Evolutionary conservation across 2,113 vertebrate genomes (phyloP).

Genomic region (Pimephales promelas): DNA sequence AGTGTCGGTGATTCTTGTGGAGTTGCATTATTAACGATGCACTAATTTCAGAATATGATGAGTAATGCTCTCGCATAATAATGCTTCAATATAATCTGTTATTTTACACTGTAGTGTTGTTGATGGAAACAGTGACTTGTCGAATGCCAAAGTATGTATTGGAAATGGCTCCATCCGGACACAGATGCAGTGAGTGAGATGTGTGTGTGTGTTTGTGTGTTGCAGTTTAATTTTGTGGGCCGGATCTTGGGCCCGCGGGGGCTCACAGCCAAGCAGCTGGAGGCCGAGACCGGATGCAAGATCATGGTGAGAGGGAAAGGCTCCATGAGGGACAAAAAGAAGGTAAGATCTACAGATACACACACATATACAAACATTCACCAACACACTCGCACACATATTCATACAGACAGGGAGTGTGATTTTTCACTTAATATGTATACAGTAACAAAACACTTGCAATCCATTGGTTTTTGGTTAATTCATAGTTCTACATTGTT

Average conservation of each 20-base stretch:
- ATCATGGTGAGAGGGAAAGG: constrained; percentile 94
- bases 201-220: constrained; percentile 50
- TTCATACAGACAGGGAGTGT: not conserved
- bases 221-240: constrained; percentile 91
- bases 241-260: constrained; percentile 90
- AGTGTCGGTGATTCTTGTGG: not conserved
- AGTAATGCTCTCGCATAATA: not conserved
- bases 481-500: not conserved
- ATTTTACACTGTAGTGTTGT: not conserved
- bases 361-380: not conserved
- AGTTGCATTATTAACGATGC: not conserved
- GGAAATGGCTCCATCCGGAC: not conserved
- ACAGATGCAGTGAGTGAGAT: constrained; percentile 7
- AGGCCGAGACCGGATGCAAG: constrained; percentile 91
- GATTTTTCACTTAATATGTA: not conserved
- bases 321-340: constrained; percentile 92
- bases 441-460: not conserved
- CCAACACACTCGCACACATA: not conserved
- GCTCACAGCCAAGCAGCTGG: constrained; percentile 89
- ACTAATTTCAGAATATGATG: not conserved
- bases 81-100: not conserved
- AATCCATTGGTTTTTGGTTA: not conserved
- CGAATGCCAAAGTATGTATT: not conserved
- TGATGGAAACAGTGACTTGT: constrained; percentile 2
- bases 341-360: constrained; percentile 73